A percentile compares a stretch with the other conserved stretches of the same genome.
Conservation (phyloP, 2,888 invertebrate species). For the Stenotaenia linearis region DNA sequence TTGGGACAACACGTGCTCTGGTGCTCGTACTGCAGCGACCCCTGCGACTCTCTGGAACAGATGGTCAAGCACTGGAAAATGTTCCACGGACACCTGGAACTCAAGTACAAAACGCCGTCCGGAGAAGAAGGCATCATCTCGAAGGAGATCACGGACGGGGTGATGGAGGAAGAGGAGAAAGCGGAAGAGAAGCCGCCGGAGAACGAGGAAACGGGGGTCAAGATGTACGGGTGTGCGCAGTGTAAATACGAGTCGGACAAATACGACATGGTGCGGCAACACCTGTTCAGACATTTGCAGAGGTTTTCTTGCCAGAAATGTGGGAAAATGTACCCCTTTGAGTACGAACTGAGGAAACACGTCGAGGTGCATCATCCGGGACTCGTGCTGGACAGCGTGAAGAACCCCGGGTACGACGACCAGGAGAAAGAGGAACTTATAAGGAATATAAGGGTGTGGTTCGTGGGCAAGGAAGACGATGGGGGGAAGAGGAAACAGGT, state of each 20-base stretch:
- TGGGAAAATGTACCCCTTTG: conserved; percentile 22
- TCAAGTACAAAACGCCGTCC: conserved; percentile 39
- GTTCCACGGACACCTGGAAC: conserved; percentile 47
- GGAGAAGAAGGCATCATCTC: conserved; percentile 7
- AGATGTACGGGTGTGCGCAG: conserved; percentile 24
- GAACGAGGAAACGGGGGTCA: background rate
- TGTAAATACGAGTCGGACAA: conserved; percentile 33
- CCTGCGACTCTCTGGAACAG: conserved; percentile 44
- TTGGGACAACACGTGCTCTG: background rate
- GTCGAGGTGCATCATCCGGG: conserved; percentile 13
- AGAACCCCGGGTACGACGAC: conserved; percentile 30
- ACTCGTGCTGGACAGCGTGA: background rate
- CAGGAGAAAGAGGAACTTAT: conserved; percentile 26
- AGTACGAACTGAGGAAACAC: conserved; percentile 30
- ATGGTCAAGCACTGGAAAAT: conserved; percentile 47
- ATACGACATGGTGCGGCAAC: conserved; percentile 30
- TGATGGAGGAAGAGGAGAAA: background rate
- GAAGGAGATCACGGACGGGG: background rate
- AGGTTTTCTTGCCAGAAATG: conserved; percentile 29
- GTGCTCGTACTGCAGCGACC: conserved; percentile 42
- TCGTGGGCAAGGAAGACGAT: background rate
- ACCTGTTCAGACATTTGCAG: conserved; percentile 28
- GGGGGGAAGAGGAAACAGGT: background rate
- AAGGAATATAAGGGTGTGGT: conserved; percentile 2
- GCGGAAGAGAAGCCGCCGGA: background rate